phyloP scores from a whole-genome alignment of 2,888 invertebrate species.

The Erebia palarica region DNA sequence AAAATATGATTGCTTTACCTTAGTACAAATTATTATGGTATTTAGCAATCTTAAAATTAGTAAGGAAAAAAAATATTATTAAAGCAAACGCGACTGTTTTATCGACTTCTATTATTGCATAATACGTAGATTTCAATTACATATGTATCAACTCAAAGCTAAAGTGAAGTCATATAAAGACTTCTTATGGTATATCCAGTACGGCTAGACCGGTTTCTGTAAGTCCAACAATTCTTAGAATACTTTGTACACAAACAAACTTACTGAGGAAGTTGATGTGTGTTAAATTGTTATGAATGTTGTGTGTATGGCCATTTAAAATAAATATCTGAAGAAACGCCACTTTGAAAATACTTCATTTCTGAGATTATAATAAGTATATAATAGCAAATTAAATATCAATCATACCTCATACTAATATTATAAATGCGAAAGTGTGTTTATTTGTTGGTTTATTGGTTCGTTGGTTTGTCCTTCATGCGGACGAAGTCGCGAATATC shows the following conservation, averaged over 20 bases:
- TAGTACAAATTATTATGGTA: no score
- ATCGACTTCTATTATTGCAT: no score
- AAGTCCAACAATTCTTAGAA: slow-evolving; percentile 34
- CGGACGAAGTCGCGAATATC: no score
- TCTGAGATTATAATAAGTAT: not conserved
- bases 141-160: not conserved
- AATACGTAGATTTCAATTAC: not conserved
- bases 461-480: no score
- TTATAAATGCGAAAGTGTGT: no score
- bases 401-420: no score
- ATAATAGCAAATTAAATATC: no score
- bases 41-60: no score
- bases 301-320: slow-evolving; percentile 15
- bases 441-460: no score
- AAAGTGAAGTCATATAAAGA: slow-evolving; percentile 3
- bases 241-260: slow-evolving; percentile 20
- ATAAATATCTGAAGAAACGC: slow-evolving; percentile 10
- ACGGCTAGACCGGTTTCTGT: slow-evolving; percentile 31
- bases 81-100: no score
- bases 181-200: slow-evolving; percentile 3
- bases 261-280: slow-evolving; percentile 4
- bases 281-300: slow-evolving; percentile 8
- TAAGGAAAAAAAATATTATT: no score
- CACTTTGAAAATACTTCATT: not conserved
- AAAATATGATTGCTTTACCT: no score